These are phyloP conservation scores for Neuroterus valhalla DNA, from an alignment of 1,140 invertebrate genomes.

Conservation along the genomic window DNA sequence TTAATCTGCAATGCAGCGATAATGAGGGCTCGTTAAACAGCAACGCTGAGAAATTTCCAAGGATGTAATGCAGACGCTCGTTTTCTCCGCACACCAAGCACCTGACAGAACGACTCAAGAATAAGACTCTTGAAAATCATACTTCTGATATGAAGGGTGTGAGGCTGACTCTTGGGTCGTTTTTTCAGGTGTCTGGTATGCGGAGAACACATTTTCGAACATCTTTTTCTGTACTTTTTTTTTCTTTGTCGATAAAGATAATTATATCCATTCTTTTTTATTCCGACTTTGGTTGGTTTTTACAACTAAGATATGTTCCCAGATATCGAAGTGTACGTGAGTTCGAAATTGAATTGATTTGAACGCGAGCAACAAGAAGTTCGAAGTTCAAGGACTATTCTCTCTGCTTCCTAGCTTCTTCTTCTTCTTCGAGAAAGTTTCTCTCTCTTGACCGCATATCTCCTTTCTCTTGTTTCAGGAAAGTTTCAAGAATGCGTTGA, in stretches of 20 bases:
- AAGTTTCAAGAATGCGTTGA: constrained; percentile 70
- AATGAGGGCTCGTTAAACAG: constrained; percentile 64
- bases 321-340: background rate
- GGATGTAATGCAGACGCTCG: constrained; percentile 35
- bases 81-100: background rate
- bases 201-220: too few species aligned
- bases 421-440: constrained; percentile 35
- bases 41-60: constrained; percentile 43
- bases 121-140: too few species aligned
- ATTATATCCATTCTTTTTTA: too few species aligned
- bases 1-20: constrained; percentile 65
- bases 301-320: too few species aligned
- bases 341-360: background rate
- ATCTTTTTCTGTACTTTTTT: too few species aligned
- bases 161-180: too few species aligned
- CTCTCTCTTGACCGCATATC: constrained; percentile 41
- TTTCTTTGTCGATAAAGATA: too few species aligned
- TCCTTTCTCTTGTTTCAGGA: constrained; percentile 60
- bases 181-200: too few species aligned
- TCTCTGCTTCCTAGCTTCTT: constrained; percentile 1
- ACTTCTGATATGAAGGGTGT: too few species aligned
- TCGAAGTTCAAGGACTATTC: constrained; percentile 22
- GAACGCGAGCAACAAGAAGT: background rate
- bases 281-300: too few species aligned
- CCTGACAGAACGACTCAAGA: background rate